Conservation (phyloP, 1,140 invertebrate species). For the Apocrypta bakeri region DNA sequence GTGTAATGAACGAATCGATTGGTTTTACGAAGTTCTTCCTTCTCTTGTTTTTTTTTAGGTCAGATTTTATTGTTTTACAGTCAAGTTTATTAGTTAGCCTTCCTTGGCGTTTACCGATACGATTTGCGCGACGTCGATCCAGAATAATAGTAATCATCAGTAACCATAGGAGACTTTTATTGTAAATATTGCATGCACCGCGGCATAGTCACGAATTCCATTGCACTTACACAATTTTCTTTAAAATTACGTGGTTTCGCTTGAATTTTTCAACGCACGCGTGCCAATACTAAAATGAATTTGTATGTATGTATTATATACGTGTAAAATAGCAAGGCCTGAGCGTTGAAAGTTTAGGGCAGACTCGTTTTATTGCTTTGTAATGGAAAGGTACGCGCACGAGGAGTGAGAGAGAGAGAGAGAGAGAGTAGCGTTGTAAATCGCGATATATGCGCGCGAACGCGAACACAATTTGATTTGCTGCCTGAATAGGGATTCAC, state of each 20-base stretch:
- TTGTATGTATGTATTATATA: conserved; percentile 6
- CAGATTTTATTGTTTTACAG: background rate
- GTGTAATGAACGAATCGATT: background rate
- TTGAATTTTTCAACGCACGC: background rate
- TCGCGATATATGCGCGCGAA: conserved; percentile 20
- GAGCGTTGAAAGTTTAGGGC: conserved; percentile 11
- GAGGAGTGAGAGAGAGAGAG: background rate
- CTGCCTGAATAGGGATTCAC: conserved; percentile 39
- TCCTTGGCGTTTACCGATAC: background rate
- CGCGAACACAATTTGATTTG: conserved; percentile 42
- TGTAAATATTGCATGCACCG: background rate
- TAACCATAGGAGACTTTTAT: background rate
- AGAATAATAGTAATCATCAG: background rate
- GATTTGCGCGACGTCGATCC: background rate
- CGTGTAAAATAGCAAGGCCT: background rate
- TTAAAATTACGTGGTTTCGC: background rate
- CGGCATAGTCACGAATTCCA: background rate
- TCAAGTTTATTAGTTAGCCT: background rate
- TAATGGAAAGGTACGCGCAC: background rate
- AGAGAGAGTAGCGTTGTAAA: background rate
- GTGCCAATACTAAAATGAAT: no score
- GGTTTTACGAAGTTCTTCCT: no score
- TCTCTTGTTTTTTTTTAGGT: background rate
- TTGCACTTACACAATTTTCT: background rate
- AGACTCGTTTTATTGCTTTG: conserved; percentile 26